Conservation (phyloP, 1,140 invertebrate species). For the Marisa cornuarietis region DNA sequence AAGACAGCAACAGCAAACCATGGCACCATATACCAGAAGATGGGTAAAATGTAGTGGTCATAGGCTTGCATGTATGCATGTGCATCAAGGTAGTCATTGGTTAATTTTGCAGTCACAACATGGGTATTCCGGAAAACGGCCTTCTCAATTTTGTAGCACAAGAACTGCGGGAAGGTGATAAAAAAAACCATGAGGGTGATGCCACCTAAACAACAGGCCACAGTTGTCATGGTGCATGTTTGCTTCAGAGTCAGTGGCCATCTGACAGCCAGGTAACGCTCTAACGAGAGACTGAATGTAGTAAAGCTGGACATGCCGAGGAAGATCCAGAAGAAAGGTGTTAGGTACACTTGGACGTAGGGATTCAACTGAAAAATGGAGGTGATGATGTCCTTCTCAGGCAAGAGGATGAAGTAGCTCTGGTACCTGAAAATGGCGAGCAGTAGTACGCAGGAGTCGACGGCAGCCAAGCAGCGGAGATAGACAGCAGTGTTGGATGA, state of each 20-base stretch:
- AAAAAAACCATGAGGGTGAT: conserved; percentile 19
- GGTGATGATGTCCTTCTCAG: conserved; percentile 24
- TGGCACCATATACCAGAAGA: conserved; percentile 44
- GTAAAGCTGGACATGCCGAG: conserved; percentile 41
- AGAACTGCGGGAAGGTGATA: conserved; percentile 35
- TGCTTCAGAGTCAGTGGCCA: conserved; percentile 35
- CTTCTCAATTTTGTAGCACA: conserved; percentile 18
- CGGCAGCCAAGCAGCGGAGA: conserved; percentile 33
- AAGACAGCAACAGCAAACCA: conserved; percentile 33
- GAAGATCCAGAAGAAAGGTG: conserved; percentile 43
- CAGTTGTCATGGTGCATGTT: conserved; percentile 25
- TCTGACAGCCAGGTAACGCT: conserved; percentile 38
- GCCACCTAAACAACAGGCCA: conserved; percentile 18
- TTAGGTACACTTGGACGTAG: conserved; percentile 41
- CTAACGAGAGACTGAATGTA: conserved; percentile 38
- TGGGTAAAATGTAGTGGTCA: conserved; percentile 38
- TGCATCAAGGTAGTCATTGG: conserved; percentile 6
- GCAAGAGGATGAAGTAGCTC: conserved; percentile 39
- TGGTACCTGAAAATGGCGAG: conserved; percentile 43
- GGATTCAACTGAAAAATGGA: conserved; percentile 35
- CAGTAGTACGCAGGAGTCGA: conserved; percentile 37
- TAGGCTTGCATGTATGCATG: conserved; percentile 34
- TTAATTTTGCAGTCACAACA: not conserved
- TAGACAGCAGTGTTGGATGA: conserved; percentile 34
- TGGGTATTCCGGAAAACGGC: not conserved